Percentiles rank a stretch among this genome's conserved stretches.
Conservation (phyloP, 2,888 invertebrate species). For the Ormyrus labotus region DNA sequence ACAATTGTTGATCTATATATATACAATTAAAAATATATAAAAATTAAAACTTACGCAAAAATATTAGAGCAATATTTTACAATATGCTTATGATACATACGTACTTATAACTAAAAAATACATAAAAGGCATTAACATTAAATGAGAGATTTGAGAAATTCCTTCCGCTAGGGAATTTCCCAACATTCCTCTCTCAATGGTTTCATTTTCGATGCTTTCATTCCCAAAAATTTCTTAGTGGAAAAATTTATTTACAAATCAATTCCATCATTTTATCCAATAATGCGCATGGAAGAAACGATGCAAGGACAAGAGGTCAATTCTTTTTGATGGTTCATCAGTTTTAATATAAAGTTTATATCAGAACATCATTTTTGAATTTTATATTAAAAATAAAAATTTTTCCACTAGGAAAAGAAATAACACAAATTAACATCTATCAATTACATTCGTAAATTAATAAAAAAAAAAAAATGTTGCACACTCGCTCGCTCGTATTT, state of each 20-base stretch:
- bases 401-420: too few relatives aligned
- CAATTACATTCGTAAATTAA: too few relatives aligned
- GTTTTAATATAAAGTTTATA: not conserved
- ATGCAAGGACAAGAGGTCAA: too few relatives aligned
- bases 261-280: not conserved
- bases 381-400: too few relatives aligned
- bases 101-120: constrained; percentile 8
- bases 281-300: not conserved
- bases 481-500: constrained; percentile 46
- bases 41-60: constrained; percentile 10
- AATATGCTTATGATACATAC: constrained; percentile 2
- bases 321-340: too few relatives aligned
- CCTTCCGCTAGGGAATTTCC: not conserved
- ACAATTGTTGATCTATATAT: constrained; percentile 23
- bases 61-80: not conserved
- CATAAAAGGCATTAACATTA: not conserved
- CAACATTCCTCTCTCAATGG: not conserved
- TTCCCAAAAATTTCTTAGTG: not conserved
- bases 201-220: not conserved
- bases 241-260: constrained; percentile 13
- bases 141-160: not conserved
- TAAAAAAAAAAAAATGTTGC: too few relatives aligned
- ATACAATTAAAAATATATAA: constrained; percentile 34
- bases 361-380: too few relatives aligned
- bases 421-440: too few relatives aligned